Evolutionary conservation across 2,888 invertebrate genomes (phyloP).

Genomic region (Mycogona germanica): DNA sequence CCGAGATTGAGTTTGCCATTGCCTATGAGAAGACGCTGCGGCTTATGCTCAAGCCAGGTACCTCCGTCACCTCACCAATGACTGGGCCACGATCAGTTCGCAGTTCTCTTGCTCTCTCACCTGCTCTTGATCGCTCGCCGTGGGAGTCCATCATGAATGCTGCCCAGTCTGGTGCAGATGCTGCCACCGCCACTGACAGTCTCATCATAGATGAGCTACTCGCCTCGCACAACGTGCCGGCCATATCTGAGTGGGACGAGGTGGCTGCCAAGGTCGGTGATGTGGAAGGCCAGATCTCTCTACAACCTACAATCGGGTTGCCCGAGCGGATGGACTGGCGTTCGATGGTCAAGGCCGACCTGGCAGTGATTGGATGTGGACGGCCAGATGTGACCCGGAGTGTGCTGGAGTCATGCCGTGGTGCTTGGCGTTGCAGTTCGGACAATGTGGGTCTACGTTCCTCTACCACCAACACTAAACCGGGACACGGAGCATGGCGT

Average conservation of each 20-base stretch:
- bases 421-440: not conserved
- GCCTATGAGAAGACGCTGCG: slow-evolving; percentile 1
- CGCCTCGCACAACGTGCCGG: slow-evolving; percentile 3
- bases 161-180: not conserved
- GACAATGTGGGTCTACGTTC: not conserved
- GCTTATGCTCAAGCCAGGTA: not conserved
- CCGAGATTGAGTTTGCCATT: slow-evolving; percentile 7
- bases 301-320: not conserved
- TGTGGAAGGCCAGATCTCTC: not conserved
- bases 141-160: slow-evolving; percentile 12
- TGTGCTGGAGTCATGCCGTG: slow-evolving; percentile 2
- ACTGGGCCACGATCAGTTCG: not conserved
- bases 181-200: slow-evolving; percentile 1
- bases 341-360: slow-evolving; percentile 2
- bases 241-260: not conserved
- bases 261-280: not conserved
- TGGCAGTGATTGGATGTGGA: slow-evolving; percentile 7
- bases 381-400: not conserved
- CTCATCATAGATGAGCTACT: slow-evolving; percentile 10
- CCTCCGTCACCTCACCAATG: not conserved
- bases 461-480: not conserved
- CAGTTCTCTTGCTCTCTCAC: not conserved
- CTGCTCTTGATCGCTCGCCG: not conserved
- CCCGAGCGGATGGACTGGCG: slow-evolving; percentile 10
- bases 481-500: not conserved